Conservation (phyloP, 2,888 invertebrate genomes). For the Nemoura dubitans region DNA sequence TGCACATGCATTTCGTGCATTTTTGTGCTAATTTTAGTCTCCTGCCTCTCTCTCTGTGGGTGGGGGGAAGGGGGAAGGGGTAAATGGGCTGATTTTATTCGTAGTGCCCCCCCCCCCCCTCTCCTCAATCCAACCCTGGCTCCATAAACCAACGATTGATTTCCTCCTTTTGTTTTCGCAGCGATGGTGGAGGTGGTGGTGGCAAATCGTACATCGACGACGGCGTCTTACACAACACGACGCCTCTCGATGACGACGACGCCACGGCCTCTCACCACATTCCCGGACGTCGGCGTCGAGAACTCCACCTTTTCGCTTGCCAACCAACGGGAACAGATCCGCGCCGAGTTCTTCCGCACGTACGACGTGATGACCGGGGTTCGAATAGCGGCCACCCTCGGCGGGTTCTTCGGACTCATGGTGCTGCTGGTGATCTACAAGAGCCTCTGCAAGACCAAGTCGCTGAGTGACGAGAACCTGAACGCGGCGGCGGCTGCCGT, state of each 20-base stretch:
- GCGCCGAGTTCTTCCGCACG: slow-evolving; percentile 85
- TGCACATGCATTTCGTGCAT: too few species aligned
- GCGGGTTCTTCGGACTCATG: slow-evolving; percentile 91
- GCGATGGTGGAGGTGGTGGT: slow-evolving; percentile 29
- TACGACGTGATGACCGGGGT: slow-evolving; percentile 95
- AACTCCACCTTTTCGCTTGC: slow-evolving; percentile 52
- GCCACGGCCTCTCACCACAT: slow-evolving; percentile 3
- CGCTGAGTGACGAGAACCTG: slow-evolving; percentile 75
- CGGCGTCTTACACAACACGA: neutral
- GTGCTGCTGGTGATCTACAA: slow-evolving; percentile 91
- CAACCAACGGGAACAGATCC: slow-evolving; percentile 73
- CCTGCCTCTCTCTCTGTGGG: too few species aligned
- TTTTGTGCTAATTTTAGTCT: too few species aligned
- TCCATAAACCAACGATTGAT: neutral
- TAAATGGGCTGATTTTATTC: too few species aligned
- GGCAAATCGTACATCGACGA: neutral
- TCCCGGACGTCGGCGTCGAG: neutral
- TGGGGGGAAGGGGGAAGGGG: too few species aligned
- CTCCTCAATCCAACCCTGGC: too few species aligned
- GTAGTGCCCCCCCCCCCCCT: too few species aligned
- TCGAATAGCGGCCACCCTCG: slow-evolving; percentile 89
- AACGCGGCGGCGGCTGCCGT: slow-evolving; percentile 75
- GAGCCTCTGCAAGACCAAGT: slow-evolving; percentile 71
- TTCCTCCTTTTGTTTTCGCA: neutral
- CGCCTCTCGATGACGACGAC: neutral